Base-by-base conservation (phyloP, 1,140 invertebrate species). In the Drosophila azteca region DNA sequence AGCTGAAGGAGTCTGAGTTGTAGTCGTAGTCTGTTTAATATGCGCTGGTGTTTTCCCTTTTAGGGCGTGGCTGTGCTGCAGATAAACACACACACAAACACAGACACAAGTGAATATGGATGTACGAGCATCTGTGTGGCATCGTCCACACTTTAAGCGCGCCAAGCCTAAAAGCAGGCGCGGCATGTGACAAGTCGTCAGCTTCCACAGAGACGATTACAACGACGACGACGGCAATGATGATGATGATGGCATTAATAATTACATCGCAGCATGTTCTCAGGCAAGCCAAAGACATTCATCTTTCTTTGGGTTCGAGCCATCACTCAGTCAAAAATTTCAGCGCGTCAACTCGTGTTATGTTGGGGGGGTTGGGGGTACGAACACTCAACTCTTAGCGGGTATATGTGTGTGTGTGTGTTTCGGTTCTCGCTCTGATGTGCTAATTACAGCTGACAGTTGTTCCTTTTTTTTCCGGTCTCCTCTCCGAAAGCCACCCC, bases 391-490 rank as follows among this genome's bases (percentile, higher is more conserved):
- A 62, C 62, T 13, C 67, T 35, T 69, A 41, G 50, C 59, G 58
- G 31, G 57, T 26, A 5, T 24, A 24, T 24, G 24, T 2, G 24
- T 20, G 24, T 24, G 24, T 24, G 24, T 26, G 24, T 61, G 44
- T 45, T 41, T 52, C 45, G 51, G 46, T 77, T 73, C 9, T 77
- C 51, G 55, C 70, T 77, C 77, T 77, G 75, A 71, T 88, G 83
- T 88, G 83, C 83, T 87, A 87, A 87, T 87, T 87, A 87, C 83
- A 77, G 79, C 79, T 87, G 83, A 87, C 83, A 88, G 83, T 83
- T 77, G 70, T 60, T 67, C 44, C 44, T 71, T 85, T 74, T 77
- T 77, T 73, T 54, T 78, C 35, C 22, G 43, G 43, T 26, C 24
- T 26, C 24, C 24, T 26, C 3, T 26, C 8, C 52, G 9, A 0